Evolutionary conservation across 2,113 vertebrate species (phyloP).

Genomic region (Microcebus griseorufus): DNA sequence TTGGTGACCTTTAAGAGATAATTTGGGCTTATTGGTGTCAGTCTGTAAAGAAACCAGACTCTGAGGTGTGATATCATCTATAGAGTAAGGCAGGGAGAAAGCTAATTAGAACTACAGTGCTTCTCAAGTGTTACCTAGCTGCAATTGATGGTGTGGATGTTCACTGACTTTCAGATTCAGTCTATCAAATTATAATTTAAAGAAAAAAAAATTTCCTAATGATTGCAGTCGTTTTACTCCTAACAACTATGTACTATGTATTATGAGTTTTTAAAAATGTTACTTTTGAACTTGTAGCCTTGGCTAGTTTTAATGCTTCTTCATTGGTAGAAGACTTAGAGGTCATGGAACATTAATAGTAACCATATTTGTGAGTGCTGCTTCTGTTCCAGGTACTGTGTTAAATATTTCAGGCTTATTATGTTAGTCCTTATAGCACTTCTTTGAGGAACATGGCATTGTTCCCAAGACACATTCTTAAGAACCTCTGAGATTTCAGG

Average conservation of each 20-base stretch:
- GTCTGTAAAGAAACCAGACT: constrained; percentile 21
- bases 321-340: not conserved
- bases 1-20: constrained; percentile 35
- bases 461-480: not conserved
- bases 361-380: not conserved
- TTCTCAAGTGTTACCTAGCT: not conserved
- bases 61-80: not conserved
- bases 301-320: not conserved
- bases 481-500: not conserved
- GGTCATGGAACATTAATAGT: not conserved
- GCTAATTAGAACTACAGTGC: not conserved
- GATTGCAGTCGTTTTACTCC: not conserved
- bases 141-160: not conserved
- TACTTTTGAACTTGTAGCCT: not conserved
- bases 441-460: not conserved
- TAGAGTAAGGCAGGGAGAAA: constrained; percentile 26
- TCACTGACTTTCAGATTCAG: not conserved
- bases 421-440: not conserved
- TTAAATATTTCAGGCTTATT: not conserved
- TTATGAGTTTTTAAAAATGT: not conserved
- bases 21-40: not conserved
- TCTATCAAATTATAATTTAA: not conserved
- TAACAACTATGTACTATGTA: not conserved
- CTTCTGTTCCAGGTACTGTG: not conserved
- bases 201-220: not conserved